Base-by-base conservation (phyloP, 2,797 vertebrate species). In the Neosilurus hyrtlii region DNA sequence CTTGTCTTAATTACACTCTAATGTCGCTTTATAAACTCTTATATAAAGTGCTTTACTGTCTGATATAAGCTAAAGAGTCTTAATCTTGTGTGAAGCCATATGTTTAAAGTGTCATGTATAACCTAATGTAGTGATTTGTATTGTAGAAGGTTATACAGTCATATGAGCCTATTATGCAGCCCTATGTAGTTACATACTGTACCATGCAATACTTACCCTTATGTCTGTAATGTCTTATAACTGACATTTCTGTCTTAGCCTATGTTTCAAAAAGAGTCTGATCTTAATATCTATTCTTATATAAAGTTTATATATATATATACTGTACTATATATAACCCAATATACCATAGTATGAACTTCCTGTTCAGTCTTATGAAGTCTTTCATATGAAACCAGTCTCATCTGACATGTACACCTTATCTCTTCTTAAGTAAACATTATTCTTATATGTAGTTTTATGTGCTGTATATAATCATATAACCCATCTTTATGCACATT, bases 151-250 rank as follows among this genome's bases (percentile, higher is more conserved):
- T 35, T 74, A 57, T 57, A 57, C 5, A 74, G 16, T 75, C 57
- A 24, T 57, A 49, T 43, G 4, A 74, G 16, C 30, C 59, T 63
- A 9, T 51, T 26, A 77, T 51, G n/a, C 51, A 77, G 75, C 59
- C 75, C 63, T 63, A 77, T 63, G 59, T 57, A 16, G 59, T 77
- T 24, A 49, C 61, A 61, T 61, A 59, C 26, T 22, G 54, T 37
- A 57, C 10, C 15, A 72, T 24, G 6, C 0, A n/a, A 16, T 26
- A 72, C 59, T 0, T 3, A 35, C 16, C 16, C 14, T 30, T 56
- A 73, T 56, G 52, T 74, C 30, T n/a, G n/a, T n/a, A n/a, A n/a
- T n/a, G 9, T 35, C n/a, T 5, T 52, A 52, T 26, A 8, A 24
- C 70, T 52, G 11, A 72, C 49, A 24, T 9, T 52, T 72, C 70